These are phyloP conservation scores for Chrysogorgia sp. DNA, from an alignment of 92 coral and sea anemone species.

Conservation along the genomic window DNA sequence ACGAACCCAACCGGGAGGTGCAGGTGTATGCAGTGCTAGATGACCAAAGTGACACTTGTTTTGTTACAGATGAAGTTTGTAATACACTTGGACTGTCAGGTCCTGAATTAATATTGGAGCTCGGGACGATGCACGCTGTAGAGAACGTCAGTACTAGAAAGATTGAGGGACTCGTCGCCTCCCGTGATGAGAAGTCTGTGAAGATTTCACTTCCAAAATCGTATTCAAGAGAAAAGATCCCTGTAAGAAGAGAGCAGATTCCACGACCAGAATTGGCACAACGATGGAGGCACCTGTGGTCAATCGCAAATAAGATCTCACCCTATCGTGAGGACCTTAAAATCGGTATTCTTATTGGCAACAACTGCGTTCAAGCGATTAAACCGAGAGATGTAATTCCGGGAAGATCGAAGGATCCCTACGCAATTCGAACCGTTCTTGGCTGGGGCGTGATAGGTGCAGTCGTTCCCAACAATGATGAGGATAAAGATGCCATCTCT, in stretches of 20 bases:
- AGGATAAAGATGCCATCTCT: background rate
- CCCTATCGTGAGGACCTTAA: slow-evolving; percentile 49
- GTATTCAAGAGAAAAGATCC: slow-evolving; percentile 42
- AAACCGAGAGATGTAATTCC: slow-evolving; percentile 52
- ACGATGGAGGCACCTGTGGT: slow-evolving; percentile 50
- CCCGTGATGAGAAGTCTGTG: slow-evolving; percentile 40
- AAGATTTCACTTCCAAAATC: slow-evolving; percentile 48
- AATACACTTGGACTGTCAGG: slow-evolving; percentile 38
- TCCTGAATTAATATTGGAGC: slow-evolving; percentile 44
- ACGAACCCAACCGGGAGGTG: slow-evolving; percentile 39
- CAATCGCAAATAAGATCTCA: slow-evolving; percentile 53
- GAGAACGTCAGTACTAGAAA: slow-evolving; percentile 47
- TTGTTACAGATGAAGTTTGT: slow-evolving; percentile 31
- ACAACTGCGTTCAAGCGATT: slow-evolving; percentile 48
- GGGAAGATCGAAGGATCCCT: slow-evolving; percentile 53
- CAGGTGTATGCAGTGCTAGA: slow-evolving; percentile 51
- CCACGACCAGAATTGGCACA: slow-evolving; percentile 55
- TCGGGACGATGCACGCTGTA: slow-evolving; percentile 59
- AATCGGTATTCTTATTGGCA: slow-evolving; percentile 53
- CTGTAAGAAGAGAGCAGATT: slow-evolving; percentile 59
- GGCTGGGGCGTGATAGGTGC: slow-evolving; percentile 62
- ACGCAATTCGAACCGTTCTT: slow-evolving; percentile 48
- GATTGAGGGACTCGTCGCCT: slow-evolving; percentile 51
- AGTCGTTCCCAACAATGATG: slow-evolving; percentile 31
- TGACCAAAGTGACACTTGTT: slow-evolving; percentile 47